Conservation (phyloP, 2,113 vertebrate genomes). For the Mohoua ochrocephala region DNA sequence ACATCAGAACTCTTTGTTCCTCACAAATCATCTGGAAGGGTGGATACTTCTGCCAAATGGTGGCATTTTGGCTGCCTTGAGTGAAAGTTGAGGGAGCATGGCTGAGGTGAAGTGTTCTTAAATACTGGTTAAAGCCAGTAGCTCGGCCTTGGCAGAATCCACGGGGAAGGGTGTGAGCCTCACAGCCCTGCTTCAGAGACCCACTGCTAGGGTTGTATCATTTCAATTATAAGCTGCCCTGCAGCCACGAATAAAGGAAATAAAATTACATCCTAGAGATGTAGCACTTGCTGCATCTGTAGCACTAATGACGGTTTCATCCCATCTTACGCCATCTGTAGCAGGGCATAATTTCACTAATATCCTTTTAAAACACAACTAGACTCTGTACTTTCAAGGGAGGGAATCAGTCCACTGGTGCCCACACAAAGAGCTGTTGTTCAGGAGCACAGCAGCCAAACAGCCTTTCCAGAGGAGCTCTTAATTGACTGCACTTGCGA, state of each 20-base stretch:
- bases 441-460: background rate
- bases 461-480: background rate
- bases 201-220: background rate
- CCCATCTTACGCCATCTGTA: background rate
- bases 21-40: background rate
- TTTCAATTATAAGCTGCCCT: background rate
- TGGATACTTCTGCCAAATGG: background rate
- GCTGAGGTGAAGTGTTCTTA: background rate
- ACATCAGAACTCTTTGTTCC: background rate
- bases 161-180: background rate
- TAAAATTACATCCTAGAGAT: background rate
- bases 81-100: background rate
- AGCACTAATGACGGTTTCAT: background rate
- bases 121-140: background rate
- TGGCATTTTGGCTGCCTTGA: background rate
- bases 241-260: background rate
- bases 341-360: background rate
- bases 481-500: slow-evolving; percentile 19
- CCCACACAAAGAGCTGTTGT: background rate
- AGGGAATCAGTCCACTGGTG: background rate
- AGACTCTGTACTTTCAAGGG: background rate
- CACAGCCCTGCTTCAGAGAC: background rate
- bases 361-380: background rate
- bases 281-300: background rate
- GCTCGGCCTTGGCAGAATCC: background rate